Conservation (phyloP, 2,113 vertebrate genomes). For the Chionis minor region DNA sequence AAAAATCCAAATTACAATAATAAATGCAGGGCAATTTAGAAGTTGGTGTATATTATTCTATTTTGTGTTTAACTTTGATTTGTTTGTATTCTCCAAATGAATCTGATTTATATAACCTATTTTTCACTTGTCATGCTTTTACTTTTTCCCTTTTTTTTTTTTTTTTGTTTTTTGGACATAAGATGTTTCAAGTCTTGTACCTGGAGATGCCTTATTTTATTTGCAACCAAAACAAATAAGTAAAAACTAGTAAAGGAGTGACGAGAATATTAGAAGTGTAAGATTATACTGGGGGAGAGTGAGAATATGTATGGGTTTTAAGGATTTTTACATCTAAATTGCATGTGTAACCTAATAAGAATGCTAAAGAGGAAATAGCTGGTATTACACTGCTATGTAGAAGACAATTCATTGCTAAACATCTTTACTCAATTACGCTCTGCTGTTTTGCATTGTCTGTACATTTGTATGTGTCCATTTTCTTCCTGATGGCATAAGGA, state of each 20-base stretch:
- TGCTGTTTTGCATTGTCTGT: neutral
- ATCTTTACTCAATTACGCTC: constrained; percentile 33
- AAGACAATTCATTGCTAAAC: constrained; percentile 7
- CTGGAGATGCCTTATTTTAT: constrained; percentile 7
- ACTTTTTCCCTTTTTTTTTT: neutral
- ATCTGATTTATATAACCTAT: constrained; percentile 34
- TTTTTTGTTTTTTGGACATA: neutral
- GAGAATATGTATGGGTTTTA: neutral
- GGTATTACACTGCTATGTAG: neutral
- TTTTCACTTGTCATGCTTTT: constrained; percentile 15
- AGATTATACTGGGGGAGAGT: neutral
- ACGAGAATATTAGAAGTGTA: neutral
- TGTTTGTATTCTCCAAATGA: constrained; percentile 32
- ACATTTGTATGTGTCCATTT: constrained; percentile 36
- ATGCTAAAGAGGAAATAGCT: constrained; percentile 14
- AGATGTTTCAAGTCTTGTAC: neutral
- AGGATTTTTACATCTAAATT: constrained; percentile 45
- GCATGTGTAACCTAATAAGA: neutral
- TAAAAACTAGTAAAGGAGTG: neutral
- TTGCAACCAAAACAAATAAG: neutral
- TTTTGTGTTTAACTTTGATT: constrained; percentile 1
- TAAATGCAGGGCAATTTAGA: constrained; percentile 28
- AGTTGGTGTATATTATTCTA: neutral
- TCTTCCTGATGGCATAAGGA: constrained; percentile 1
- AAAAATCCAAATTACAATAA: constrained; percentile 48